A percentile compares a stretch with the other conserved stretches of the same genome.
Evolutionary conservation across 1,140 invertebrate genomes (phyloP).

Genomic region (Eriocheir sinensis): DNA sequence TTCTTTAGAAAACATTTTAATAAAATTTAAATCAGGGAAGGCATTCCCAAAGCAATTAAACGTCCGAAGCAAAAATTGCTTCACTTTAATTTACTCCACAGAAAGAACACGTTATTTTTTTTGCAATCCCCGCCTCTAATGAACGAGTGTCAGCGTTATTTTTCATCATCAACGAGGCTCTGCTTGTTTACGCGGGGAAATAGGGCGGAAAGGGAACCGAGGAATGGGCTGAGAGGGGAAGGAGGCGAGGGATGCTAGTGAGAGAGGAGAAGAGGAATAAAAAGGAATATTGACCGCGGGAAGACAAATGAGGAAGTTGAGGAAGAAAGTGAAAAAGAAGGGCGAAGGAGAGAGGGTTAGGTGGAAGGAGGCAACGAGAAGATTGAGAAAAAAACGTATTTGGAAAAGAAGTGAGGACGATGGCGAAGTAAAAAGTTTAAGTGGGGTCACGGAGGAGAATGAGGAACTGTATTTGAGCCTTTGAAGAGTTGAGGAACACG

Average conservation of each 20-base stretch:
- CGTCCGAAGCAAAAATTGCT: neutral
- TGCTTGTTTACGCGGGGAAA: neutral
- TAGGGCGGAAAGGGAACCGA: neutral
- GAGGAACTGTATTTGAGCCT: too few species aligned
- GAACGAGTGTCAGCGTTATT: neutral
- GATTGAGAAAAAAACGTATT: neutral
- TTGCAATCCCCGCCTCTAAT: neutral
- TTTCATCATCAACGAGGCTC: neutral
- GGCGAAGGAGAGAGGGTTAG: neutral
- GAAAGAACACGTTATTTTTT: neutral
- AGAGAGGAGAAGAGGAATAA: neutral
- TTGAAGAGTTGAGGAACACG: too few species aligned
- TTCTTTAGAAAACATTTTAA: neutral
- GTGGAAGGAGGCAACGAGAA: neutral
- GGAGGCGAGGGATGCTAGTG: too few species aligned
- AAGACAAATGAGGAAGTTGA: too few species aligned
- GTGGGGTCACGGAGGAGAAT: neutral
- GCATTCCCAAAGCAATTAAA: neutral
- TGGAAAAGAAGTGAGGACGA: neutral
- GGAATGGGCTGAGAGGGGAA: too few species aligned
- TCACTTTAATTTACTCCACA: constrained; percentile 16
- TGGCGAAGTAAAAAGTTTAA: neutral
- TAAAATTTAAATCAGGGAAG: neutral
- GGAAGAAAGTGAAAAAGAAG: neutral
- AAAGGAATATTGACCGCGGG: neutral